These are phyloP conservation scores for Ricordea florida DNA, from an alignment of 92 coral and sea anemone species.

Conservation along the genomic window DNA sequence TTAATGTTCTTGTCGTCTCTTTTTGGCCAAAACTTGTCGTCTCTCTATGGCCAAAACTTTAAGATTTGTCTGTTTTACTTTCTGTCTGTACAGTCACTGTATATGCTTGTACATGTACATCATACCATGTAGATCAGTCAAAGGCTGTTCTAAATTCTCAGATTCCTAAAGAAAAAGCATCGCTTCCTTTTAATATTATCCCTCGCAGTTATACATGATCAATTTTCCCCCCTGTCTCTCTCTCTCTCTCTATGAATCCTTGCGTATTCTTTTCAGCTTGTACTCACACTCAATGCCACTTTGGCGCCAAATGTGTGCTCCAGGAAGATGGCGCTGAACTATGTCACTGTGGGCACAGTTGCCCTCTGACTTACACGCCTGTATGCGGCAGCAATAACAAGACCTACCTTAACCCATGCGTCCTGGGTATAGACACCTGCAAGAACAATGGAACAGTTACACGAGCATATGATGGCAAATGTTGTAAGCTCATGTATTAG, in stretches of 20 bases:
- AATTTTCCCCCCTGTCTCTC: neutral
- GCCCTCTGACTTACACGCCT: constrained; percentile 82
- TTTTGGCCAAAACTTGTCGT: no score
- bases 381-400: constrained; percentile 89
- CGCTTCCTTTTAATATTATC: no score
- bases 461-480: constrained; percentile 69
- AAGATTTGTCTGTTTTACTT: no score
- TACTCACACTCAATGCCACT: constrained; percentile 55
- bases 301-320: constrained; percentile 79
- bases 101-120: no score
- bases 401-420: constrained; percentile 90
- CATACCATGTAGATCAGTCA: no score
- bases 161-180: no score
- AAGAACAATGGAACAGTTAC: constrained; percentile 47
- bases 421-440: constrained; percentile 85
- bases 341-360: constrained; percentile 80
- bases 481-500: no score
- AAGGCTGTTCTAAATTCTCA: no score
- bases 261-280: constrained; percentile 57
- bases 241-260: neutral
- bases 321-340: constrained; percentile 80
- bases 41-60: no score
- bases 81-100: no score
- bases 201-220: no score
- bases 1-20: no score